Evolutionary conservation across 2,888 invertebrate species (phyloP), one percentile per base, ranked within the genome.

Genomic region (Callyntrura guangdongensis): DNA sequence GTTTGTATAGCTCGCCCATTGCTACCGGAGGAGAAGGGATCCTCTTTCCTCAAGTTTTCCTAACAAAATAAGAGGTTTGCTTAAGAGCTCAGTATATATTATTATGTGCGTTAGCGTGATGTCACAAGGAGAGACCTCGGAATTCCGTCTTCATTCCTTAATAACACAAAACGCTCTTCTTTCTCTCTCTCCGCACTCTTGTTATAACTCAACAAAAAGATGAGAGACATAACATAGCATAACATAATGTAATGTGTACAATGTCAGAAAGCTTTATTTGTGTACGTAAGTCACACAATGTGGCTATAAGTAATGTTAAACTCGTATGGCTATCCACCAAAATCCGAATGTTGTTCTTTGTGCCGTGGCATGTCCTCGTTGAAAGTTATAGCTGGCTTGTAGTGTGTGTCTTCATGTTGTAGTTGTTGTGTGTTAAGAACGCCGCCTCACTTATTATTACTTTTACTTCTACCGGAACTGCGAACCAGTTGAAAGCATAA

Each of bases 11-110:
- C 88, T 83, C 22, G 61, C 47, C 77, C 67, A 69, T 85, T 77
- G 27, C 90, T 77, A 85, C 89, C 27, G 69, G 74, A 88, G 53
- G 64, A 84, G 85, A 86, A 74, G 56, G 74, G 86, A 83, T 83
- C 87, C 85, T 87, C 88, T 85, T 72, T 90, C 74, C 90, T 90
- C 86, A 90, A 86, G 69, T 90, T 90, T 90, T 82, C 89, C 86
- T 81, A 90, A 82, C 86, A 90, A 90, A 90, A 86, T 86, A 90
- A 90, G 82, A 90, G 86, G 90, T 90, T 90, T 90, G 82, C 86
- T 90, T 86, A 86, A 90, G 72, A 90, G 90, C 90, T 90, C 86
- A 81, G 86, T 86, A 72, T 86, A 67, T 86, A 86, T 90, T 90
- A 90, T 91, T 91, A 88, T 84, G 83, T 88, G 88, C 79, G 88